Evolutionary conservation across 2,797 vertebrate species (phyloP), one percentile per base, ranked within the genome.

Genomic region (Chloroceryle inda): DNA sequence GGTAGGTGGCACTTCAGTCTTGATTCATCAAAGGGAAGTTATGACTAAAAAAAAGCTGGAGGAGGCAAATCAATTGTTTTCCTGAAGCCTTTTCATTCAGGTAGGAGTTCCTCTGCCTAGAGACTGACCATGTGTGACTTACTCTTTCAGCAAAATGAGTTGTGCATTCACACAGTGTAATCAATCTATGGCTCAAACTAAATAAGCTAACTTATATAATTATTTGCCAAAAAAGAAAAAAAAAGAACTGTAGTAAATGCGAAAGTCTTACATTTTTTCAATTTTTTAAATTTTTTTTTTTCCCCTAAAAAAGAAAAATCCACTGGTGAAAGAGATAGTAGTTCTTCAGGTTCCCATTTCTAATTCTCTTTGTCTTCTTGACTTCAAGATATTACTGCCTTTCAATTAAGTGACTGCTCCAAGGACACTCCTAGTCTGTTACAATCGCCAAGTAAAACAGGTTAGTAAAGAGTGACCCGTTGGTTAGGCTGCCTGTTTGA

Each of bases 211-310:
- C 44, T 26, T 44, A 49, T 35, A 13, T n/a, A 49, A 61, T 53
- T 63, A 40, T 67, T 71, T 88, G n/a, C 6, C 23, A 68, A 7
- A 2, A 24, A 11, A 2, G 24, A 11, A 62, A 85, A 64, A 19
- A 71, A 33, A 2, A 64, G 13, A 73, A 66, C 29, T 23, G 1
- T 12, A 73, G 5, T 49, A 27, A 81, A 87, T 7, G 0, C 14
- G 19, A 66, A 82, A 81, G 61, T 24, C 27, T 47, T 88, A 66
- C 38, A 13, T 23, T 47, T 15, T 31, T 52, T 10, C 15, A 26
- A 26, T 14, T 15, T 47, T 24, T 49, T 13, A 4, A 13, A 24
- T 8, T 49, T 24, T 3, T 0, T 0, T 1, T 21, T 22, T 45
- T 45, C 10, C 35, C 3, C 14, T 2, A 7, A 1, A 2, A 33